These are phyloP conservation scores for Cloeon dipterum DNA, from an alignment of 2,888 invertebrate genomes.

Conservation along the genomic window DNA sequence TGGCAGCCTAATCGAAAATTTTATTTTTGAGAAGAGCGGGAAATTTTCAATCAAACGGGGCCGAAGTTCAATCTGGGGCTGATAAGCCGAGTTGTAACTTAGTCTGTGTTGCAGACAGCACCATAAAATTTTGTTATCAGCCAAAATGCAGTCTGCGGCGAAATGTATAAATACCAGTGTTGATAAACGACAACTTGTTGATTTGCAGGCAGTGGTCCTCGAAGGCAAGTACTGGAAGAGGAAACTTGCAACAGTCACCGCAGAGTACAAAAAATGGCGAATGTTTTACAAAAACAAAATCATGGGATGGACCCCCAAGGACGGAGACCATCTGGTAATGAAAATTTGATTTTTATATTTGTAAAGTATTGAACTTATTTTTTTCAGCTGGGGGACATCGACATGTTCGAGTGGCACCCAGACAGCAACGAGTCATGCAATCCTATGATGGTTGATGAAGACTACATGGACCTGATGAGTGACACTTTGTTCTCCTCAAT, in stretches of 20 bases:
- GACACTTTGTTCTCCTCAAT: conserved; percentile 80
- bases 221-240: conserved; percentile 99
- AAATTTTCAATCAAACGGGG: no score
- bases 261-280: conserved; percentile 99
- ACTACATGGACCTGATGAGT: conserved; percentile 68
- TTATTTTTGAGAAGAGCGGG: no score
- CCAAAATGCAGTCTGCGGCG: no score
- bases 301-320: conserved; percentile 47
- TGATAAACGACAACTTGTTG: no score
- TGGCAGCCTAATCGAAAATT: no score
- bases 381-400: conserved; percentile 41
- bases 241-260: conserved; percentile 83
- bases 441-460: conserved; percentile 58
- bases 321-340: conserved; percentile 51
- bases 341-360: no score
- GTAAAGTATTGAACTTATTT: no score
- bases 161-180: no score
- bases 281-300: conserved; percentile 66
- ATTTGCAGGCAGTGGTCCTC: conserved; percentile 68
- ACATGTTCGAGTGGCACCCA: conserved; percentile 46
- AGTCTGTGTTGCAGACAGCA: no score
- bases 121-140: no score
- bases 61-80: no score
- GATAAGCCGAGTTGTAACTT: no score
- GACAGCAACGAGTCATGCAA: conserved; percentile 35